Base-by-base conservation (phyloP, 2,888 invertebrate genomes). In the Mesoligia furuncula region DNA sequence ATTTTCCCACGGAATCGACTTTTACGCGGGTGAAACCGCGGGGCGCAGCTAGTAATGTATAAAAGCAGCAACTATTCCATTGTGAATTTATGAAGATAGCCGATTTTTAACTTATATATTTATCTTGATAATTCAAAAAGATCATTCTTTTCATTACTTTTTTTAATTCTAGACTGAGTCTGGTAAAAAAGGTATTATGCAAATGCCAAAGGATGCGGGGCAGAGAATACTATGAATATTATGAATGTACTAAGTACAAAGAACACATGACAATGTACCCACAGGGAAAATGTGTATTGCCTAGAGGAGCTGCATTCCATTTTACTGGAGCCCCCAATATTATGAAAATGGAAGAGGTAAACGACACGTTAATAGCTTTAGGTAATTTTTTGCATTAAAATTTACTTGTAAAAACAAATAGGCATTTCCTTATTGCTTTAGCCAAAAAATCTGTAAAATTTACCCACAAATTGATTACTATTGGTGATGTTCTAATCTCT, bases 151-250 rank as follows among this genome's bases (percentile, higher is more conserved):
- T 31, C 13, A 20, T 11, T 20, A 11, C 20, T 31, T 15, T 67
- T 42, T 65, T 20, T 13, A 39, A 57, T 79, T 78, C 15, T 31
- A 79, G 79, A 65, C 66, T 17, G 65, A 65, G 31, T 79, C 65
- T 36, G 65, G 65, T 59, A 59, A 66, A 57, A 51, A 79, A 1
- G 62, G 61, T 64, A 6, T 73, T 73, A 42, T 79, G 80, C 57
- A 79, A 68, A 59, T 79, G 80, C 17, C 62, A 13, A 57, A 80
- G 17, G 24, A 80, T 77, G 62, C 73, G 36, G 11, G 69, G 62
- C 5, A 59, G 64, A 51, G 36, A 81, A 57, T 80, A 70, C 20
- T 80, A 80, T 27, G 69, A 74, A 24, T 74, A 80, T 71, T 80
- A 66, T 64, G 4, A 1, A 48, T 1, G 39, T 7, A 67, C 62